A percentile compares a stretch with the other conserved stretches of the same genome.
These are phyloP conservation scores for Tenebrosternarchus preto DNA, from an alignment of 2,113 vertebrate species.

Conservation along the genomic window DNA sequence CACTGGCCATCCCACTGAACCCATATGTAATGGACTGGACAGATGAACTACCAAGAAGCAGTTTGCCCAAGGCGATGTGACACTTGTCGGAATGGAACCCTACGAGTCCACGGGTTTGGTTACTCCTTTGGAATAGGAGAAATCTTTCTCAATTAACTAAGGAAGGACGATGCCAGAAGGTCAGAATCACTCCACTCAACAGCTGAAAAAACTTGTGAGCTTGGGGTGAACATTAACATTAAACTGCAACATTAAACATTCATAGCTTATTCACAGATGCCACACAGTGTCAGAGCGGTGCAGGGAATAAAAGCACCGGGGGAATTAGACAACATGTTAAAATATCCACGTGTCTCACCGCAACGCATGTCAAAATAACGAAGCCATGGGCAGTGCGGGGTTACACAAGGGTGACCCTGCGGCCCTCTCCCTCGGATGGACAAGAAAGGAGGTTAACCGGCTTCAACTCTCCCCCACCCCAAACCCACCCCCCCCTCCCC, in stretches of 20 bases:
- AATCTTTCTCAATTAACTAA: constrained; percentile 29
- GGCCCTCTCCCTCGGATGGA: constrained; percentile 6
- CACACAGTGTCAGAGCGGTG: constrained; percentile 5
- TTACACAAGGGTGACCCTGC: background rate
- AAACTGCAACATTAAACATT: constrained; percentile 44
- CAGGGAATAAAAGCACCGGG: background rate
- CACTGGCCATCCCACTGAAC: background rate
- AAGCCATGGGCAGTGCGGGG: background rate
- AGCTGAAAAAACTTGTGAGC: constrained; percentile 27
- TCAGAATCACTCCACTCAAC: constrained; percentile 28
- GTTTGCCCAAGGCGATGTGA: background rate
- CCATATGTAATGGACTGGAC: background rate
- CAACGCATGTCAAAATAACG: background rate
- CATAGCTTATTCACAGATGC: constrained; percentile 43
- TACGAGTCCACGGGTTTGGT: background rate
- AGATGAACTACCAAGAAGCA: background rate
- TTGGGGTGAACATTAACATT: constrained; percentile 42
- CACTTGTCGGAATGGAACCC: background rate
- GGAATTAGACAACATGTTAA: background rate
- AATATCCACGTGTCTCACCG: background rate
- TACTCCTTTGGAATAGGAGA: constrained; percentile 28
- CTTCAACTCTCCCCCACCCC: background rate
- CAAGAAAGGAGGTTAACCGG: constrained; percentile 4
- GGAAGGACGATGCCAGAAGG: constrained; percentile 30
- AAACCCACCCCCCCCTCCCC: no score